A percentile compares a stretch with the other conserved stretches of the same genome.
phyloP scores from a whole-genome alignment of 2,113 vertebrate genomes.

The Plectropomus leopardus region DNA sequence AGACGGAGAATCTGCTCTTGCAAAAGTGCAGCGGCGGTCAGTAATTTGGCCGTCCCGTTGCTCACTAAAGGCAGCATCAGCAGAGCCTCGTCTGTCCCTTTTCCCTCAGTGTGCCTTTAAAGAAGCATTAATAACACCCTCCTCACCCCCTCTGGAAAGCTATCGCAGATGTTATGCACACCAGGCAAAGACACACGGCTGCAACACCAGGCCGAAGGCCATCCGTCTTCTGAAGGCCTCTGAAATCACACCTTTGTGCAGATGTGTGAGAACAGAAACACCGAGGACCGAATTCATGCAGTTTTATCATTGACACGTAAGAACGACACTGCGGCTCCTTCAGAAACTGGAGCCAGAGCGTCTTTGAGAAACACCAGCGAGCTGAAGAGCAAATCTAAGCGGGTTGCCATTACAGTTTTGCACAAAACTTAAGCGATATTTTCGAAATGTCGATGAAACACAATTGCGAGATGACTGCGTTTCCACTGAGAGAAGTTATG shows the following conservation, averaged over 20 bases:
- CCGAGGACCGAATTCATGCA: not conserved
- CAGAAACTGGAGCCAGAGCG: not conserved
- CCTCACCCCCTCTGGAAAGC: not conserved
- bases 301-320: not conserved
- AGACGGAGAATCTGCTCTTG: slow-evolving; percentile 45
- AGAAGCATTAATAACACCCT: slow-evolving; percentile 73
- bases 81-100: slow-evolving; percentile 39
- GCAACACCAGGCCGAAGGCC: slow-evolving; percentile 63
- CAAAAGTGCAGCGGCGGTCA: slow-evolving; percentile 69
- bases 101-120: slow-evolving; percentile 34
- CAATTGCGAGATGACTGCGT: too few relatives aligned
- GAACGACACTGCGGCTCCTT: not conserved
- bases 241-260: slow-evolving; percentile 15
- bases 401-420: too few relatives aligned
- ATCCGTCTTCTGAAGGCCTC: slow-evolving; percentile 62
- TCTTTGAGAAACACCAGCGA: too few relatives aligned
- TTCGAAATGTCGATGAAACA: too few relatives aligned
- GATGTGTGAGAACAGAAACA: not conserved
- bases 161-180: slow-evolving; percentile 46
- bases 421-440: too few relatives aligned
- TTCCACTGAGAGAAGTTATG: too few relatives aligned
- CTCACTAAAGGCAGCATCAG: slow-evolving; percentile 64
- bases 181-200: slow-evolving; percentile 60
- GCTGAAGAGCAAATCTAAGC: too few relatives aligned
- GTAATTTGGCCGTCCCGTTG: slow-evolving; percentile 51